phyloP scores from a whole-genome alignment of 2,113 vertebrate genomes.

The Carassius carassius region DNA sequence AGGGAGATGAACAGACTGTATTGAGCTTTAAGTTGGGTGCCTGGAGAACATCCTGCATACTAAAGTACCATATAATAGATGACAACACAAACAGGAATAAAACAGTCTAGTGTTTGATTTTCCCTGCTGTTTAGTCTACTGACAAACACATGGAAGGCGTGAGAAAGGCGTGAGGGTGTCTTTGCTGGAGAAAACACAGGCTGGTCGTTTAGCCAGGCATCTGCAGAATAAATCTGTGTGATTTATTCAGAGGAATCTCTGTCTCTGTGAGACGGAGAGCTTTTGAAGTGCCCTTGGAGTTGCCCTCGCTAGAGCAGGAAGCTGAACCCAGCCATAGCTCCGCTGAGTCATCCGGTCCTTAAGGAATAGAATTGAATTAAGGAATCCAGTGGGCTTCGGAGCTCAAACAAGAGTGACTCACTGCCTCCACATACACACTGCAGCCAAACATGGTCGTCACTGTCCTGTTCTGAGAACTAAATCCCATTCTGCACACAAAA shows the following conservation, averaged over 20 bases:
- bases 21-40: background rate
- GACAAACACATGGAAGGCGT: constrained; percentile 5
- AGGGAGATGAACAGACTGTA: constrained; percentile 1
- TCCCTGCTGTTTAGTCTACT: background rate
- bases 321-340: background rate
- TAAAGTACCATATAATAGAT: background rate
- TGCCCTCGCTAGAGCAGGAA: constrained; percentile 1
- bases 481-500: background rate
- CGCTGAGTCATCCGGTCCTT: constrained; percentile 10
- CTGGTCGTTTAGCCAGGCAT: constrained; percentile 1
- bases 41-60: background rate
- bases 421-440: background rate
- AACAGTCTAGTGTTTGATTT: constrained; percentile 9
- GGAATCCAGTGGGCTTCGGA: constrained; percentile 17
- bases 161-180: background rate
- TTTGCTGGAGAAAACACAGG: background rate
- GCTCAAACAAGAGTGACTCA: constrained; percentile 18
- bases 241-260: background rate
- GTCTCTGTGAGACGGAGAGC: background rate
- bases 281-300: constrained; percentile 23
- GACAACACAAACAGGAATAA: background rate
- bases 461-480: background rate
- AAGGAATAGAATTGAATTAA: no score
- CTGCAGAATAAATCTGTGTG: background rate
- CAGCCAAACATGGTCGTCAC: background rate